These are phyloP conservation scores for Pammene aurita DNA, from an alignment of 2,888 invertebrate genomes.

Conservation along the genomic window DNA sequence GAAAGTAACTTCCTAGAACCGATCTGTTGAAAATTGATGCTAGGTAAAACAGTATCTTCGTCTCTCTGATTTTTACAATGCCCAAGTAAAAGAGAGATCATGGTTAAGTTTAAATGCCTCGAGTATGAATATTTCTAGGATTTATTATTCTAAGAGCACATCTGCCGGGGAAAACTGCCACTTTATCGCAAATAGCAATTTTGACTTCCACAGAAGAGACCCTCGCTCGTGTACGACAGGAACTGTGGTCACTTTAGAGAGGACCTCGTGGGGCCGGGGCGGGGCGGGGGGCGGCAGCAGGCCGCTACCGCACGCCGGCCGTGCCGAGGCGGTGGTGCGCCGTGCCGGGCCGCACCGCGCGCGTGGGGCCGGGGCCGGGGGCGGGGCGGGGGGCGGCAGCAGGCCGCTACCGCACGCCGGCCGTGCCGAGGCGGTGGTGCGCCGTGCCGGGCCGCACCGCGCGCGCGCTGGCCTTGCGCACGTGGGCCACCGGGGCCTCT, in stretches of 20 bases:
- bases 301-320: conserved; percentile 63
- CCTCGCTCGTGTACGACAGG: background rate
- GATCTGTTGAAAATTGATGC: background rate
- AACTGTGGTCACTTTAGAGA: background rate
- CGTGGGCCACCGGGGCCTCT: conserved; percentile 74
- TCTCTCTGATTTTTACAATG: background rate
- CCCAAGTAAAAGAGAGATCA: too few species aligned
- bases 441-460: conserved; percentile 59
- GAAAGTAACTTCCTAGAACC: background rate
- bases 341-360: conserved; percentile 58
- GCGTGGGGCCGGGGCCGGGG: conserved; percentile 18
- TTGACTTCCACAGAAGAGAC: background rate
- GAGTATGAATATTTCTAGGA: background rate
- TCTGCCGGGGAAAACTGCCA: background rate
- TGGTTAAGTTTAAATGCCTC: background rate
- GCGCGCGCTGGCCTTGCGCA: conserved; percentile 62
- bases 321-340: conserved; percentile 66
- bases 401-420: conserved; percentile 63
- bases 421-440: conserved; percentile 64
- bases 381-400: conserved; percentile 23
- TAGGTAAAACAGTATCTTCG: too few species aligned
- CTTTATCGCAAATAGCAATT: background rate
- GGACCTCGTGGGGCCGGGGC: conserved; percentile 7
- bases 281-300: conserved; percentile 23
- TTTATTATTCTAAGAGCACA: background rate